These are phyloP conservation scores for Drosophila sechellia DNA, from an alignment of 1,140 invertebrate genomes.

Conservation along the genomic window DNA sequence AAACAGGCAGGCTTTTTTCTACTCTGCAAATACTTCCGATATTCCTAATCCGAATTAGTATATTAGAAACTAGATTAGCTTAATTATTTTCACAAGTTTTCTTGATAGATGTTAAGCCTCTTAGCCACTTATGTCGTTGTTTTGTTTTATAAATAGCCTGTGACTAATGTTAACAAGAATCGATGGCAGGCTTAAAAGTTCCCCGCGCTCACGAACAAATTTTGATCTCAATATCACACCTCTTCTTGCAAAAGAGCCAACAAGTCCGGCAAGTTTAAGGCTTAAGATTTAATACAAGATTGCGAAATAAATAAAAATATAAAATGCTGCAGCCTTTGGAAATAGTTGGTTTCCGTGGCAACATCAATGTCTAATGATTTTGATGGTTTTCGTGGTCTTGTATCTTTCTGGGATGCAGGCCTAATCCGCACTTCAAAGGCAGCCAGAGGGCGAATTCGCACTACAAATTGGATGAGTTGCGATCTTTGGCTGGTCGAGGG, in stretches of 20 bases:
- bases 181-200: constrained; percentile 15
- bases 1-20: neutral
- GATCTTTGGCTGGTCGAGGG: constrained; percentile 20
- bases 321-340: constrained; percentile 17
- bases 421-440: constrained; percentile 56
- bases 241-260: constrained; percentile 13
- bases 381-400: constrained; percentile 2
- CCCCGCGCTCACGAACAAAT: constrained; percentile 5
- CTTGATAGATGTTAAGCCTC: neutral
- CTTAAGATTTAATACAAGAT: constrained; percentile 43
- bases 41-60: too few relatives aligned
- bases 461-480: constrained; percentile 44
- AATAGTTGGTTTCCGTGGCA: constrained; percentile 29
- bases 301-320: constrained; percentile 38
- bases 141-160: neutral
- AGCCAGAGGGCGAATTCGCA: constrained; percentile 53
- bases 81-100: neutral
- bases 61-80: too few relatives aligned
- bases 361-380: constrained; percentile 24
- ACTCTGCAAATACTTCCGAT: neutral
- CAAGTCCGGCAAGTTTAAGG: constrained; percentile 37
- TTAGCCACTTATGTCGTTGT: neutral
- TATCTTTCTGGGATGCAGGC: constrained; percentile 26
- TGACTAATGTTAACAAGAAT: constrained; percentile 10
- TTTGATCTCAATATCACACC: constrained; percentile 41